A percentile compares a stretch with the other conserved stretches of the same genome.
phyloP scores from a whole-genome alignment of 2,888 invertebrate genomes.

The Dynastes tityus region DNA sequence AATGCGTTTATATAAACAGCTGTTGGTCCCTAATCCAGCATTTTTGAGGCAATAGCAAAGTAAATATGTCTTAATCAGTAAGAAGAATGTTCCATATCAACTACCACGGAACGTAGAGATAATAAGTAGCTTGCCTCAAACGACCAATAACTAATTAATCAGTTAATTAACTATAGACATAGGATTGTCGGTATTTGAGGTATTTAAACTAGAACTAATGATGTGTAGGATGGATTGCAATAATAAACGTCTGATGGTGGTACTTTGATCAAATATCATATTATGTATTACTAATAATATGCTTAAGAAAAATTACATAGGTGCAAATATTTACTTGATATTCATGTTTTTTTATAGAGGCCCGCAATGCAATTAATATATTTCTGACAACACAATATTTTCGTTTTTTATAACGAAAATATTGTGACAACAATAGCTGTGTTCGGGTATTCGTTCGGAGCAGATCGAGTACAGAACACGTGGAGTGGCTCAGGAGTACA shows the following conservation, averaged over 20 bases:
- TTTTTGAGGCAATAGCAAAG: slow-evolving; percentile 38
- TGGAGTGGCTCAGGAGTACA: too few relatives aligned
- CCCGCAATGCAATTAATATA: too few relatives aligned
- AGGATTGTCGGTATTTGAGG: neutral
- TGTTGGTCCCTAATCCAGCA: slow-evolving; percentile 44
- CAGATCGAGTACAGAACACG: too few relatives aligned
- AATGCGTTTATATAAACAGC: slow-evolving; percentile 18
- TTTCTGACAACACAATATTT: too few relatives aligned
- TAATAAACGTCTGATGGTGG: neutral
- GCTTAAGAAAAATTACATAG: too few relatives aligned
- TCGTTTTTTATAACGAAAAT: too few relatives aligned
- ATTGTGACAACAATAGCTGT: too few relatives aligned
- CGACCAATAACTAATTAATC: slow-evolving; percentile 23
- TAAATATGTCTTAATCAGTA: slow-evolving; percentile 4
- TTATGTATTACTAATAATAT: too few relatives aligned
- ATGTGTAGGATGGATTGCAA: neutral
- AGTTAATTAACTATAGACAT: slow-evolving; percentile 4
- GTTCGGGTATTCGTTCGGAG: too few relatives aligned
- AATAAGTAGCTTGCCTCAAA: slow-evolving; percentile 24
- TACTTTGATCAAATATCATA: too few relatives aligned
- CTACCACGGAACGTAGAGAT: neutral
- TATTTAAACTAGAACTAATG: slow-evolving; percentile 19
- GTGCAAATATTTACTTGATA: too few relatives aligned
- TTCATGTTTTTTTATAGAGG: too few relatives aligned
- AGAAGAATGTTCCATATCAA: neutral